A percentile compares a stretch with the other conserved stretches of the same genome.
Conservation (phyloP, 2,888 invertebrate species). For the Lacanobia wlatinum region DNA sequence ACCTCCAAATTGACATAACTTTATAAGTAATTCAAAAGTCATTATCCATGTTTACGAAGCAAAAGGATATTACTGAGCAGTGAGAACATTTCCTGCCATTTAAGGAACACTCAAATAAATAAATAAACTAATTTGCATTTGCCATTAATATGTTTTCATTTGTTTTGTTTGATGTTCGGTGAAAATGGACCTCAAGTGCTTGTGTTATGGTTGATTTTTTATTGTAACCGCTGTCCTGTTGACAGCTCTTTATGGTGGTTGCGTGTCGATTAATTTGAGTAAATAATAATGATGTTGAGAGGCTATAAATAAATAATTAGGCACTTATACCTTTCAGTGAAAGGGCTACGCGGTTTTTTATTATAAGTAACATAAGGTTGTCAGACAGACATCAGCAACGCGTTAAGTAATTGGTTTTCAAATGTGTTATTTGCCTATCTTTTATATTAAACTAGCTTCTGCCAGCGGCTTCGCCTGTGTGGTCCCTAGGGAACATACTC, state of each 20-base stretch:
- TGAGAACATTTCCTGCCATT: conserved; percentile 15
- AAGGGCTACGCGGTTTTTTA: background rate
- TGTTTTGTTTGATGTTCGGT: background rate
- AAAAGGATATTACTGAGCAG: conserved; percentile 24
- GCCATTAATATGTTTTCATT: conserved; percentile 35
- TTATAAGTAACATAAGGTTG: background rate
- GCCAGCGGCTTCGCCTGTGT: too few species aligned
- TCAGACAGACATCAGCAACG: background rate
- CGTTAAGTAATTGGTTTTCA: background rate
- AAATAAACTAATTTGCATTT: conserved; percentile 46
- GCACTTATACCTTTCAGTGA: background rate
- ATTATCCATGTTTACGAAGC: conserved; percentile 4
- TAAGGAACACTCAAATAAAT: conserved; percentile 37
- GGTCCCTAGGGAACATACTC: too few species aligned
- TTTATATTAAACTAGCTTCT: too few species aligned
- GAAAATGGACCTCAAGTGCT: background rate
- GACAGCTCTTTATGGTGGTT: conserved; percentile 30
- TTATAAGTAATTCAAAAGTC: too few species aligned
- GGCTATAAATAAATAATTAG: conserved; percentile 16
- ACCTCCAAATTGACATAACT: too few species aligned
- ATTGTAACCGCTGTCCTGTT: conserved; percentile 5
- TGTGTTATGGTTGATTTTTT: conserved; percentile 4
- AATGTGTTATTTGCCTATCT: too few species aligned
- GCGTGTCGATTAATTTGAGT: conserved; percentile 56
- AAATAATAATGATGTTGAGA: conserved; percentile 32